phyloP scores from a whole-genome alignment of 2,797 vertebrate species.

The Melanotaenia trifasciata region DNA sequence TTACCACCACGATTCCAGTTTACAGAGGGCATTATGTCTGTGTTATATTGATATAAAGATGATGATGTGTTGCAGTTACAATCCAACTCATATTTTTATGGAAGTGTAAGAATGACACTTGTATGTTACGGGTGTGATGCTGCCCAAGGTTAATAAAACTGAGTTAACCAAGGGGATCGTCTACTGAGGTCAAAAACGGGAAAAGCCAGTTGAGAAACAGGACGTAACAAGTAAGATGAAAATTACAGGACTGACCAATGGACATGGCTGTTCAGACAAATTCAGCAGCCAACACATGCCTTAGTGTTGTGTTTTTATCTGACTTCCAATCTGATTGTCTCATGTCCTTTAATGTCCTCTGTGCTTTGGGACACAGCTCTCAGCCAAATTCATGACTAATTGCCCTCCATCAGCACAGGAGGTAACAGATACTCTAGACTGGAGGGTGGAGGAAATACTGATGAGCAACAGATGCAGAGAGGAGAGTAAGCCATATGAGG shows the following conservation, averaged over 20 bases:
- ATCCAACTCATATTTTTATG: background rate
- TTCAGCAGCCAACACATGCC: background rate
- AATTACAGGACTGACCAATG: conserved; percentile 1
- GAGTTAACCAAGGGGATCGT: conserved; percentile 1
- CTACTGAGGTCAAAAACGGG: background rate
- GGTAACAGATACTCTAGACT: conserved; percentile 33
- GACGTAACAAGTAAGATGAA: background rate
- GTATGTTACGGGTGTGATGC: background rate
- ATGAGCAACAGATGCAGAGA: conserved; percentile 53
- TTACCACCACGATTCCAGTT: conserved; percentile 4
- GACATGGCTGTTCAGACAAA: background rate
- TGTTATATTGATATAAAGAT: background rate
- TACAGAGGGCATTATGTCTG: background rate
- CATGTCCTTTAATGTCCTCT: conserved; percentile 49
- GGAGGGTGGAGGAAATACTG: conserved; percentile 41
- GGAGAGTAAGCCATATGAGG: conserved; percentile 12
- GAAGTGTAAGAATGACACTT: background rate
- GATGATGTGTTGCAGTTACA: background rate
- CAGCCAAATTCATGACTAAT: conserved; percentile 49
- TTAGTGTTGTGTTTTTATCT: conserved; percentile 14
- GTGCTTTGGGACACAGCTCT: conserved; percentile 32
- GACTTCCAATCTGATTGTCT: conserved; percentile 2
- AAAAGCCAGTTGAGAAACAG: background rate
- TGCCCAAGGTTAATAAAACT: background rate
- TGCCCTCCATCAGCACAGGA: conserved; percentile 36